Percentiles rank a stretch among this genome's conserved stretches.
Evolutionary conservation across 2,113 vertebrate species (phyloP).

Genomic region (Apteryx mantelli): DNA sequence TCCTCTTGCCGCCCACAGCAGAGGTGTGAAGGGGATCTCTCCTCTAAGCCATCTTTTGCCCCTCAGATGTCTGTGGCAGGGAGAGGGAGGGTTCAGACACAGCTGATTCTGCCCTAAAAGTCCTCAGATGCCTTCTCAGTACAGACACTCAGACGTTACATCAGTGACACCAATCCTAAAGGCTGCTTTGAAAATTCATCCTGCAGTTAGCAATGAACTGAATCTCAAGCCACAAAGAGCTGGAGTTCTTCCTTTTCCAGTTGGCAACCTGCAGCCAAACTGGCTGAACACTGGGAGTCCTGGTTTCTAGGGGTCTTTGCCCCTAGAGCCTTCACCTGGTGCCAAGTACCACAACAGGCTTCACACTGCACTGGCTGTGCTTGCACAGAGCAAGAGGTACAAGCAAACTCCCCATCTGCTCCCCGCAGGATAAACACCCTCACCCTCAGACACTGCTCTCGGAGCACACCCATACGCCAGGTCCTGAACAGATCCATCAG

Average conservation of each 20-base stretch:
- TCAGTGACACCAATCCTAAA: background rate
- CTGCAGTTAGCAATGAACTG: background rate
- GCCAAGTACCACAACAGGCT: background rate
- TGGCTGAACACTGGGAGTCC: background rate
- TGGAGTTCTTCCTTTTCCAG: background rate
- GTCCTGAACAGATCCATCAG: background rate
- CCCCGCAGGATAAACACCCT: rapidly evolving
- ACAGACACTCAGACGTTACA: background rate
- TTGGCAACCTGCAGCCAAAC: background rate
- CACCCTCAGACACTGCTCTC: background rate
- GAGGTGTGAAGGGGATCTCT: background rate
- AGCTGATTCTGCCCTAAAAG: background rate
- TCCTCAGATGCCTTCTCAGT: background rate
- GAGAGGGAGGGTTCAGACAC: background rate
- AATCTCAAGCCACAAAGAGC: background rate
- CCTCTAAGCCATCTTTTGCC: background rate
- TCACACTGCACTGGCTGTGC: background rate
- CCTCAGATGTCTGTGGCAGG: background rate
- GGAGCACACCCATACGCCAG: background rate
- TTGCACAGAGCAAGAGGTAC: background rate
- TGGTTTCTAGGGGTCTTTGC: background rate
- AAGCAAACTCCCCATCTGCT: background rate
- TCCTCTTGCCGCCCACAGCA: background rate
- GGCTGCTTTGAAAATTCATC: background rate
- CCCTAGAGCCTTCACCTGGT: background rate